Percentiles rank a stretch among this genome's conserved stretches.
Evolutionary conservation across 2,797 vertebrate genomes (phyloP).

Genomic region (Sphenopsis melanotis): DNA sequence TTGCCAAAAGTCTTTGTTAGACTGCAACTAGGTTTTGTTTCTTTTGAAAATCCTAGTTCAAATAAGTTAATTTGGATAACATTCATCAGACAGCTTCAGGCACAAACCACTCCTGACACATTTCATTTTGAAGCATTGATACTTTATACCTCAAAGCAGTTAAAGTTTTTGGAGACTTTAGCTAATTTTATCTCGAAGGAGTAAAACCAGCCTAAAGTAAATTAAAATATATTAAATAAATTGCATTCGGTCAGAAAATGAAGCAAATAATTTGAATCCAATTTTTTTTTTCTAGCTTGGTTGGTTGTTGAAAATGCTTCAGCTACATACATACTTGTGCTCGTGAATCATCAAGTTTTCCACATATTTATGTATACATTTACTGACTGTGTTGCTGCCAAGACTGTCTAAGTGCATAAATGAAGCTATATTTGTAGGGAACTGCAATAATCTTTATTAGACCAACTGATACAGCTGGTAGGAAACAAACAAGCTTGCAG

Average conservation of each 20-base stretch:
- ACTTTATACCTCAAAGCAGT: background rate
- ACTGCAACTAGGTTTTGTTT: background rate
- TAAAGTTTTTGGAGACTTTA: background rate
- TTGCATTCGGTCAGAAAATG: background rate
- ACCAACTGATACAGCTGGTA: slow-evolving; percentile 28
- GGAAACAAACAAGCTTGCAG: background rate
- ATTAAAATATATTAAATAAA: slow-evolving; percentile 3
- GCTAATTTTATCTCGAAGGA: background rate
- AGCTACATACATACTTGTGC: background rate
- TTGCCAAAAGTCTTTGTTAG: background rate
- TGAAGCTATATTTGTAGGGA: slow-evolving; percentile 15
- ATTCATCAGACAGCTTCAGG: background rate
- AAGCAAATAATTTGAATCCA: background rate
- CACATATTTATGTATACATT: background rate
- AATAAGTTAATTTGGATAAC: background rate
- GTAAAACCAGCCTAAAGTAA: background rate
- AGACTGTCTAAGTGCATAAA: background rate
- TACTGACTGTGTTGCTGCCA: slow-evolving; percentile 6
- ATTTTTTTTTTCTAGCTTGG: background rate
- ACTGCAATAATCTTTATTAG: slow-evolving; percentile 31
- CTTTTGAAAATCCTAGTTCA: background rate
- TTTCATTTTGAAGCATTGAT: background rate
- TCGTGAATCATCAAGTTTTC: slow-evolving; percentile 2
- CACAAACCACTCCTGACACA: background rate
- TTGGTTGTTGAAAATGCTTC: background rate